Evolutionary conservation across 2,113 vertebrate genomes (phyloP).

Genomic region (Cisticola juncidis): DNA sequence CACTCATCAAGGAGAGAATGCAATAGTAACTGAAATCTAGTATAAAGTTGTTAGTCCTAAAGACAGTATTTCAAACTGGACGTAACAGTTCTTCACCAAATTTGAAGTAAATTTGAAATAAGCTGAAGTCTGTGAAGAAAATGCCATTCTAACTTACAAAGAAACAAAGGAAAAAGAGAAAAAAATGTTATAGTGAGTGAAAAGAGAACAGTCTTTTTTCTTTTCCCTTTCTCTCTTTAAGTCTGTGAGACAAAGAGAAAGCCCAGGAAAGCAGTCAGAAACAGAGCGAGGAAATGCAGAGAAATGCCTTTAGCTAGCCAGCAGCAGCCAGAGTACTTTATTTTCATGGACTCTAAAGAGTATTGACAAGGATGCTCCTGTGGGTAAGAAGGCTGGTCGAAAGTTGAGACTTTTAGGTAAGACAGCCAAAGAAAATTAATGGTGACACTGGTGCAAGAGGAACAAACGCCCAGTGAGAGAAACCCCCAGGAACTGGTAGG

Average conservation of each 20-base stretch:
- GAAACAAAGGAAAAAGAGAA: not conserved
- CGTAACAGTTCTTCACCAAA: not conserved
- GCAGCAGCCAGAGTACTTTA: not conserved
- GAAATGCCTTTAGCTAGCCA: conserved; percentile 40
- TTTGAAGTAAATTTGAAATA: not conserved
- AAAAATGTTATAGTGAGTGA: not conserved
- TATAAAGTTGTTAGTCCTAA: not conserved
- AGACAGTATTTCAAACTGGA: not conserved
- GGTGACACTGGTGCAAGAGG: not conserved
- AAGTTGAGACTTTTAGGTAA: not conserved
- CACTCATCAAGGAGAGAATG: not conserved
- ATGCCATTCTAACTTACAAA: not conserved
- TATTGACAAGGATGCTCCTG: conserved; percentile 36
- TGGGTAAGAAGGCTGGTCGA: not conserved
- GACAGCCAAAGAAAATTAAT: not conserved
- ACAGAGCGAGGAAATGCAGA: not conserved
- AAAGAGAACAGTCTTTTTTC: not conserved
- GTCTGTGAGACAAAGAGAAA: not conserved
- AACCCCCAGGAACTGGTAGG: not conserved
- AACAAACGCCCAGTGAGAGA: not conserved
- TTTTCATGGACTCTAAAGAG: conserved; percentile 5
- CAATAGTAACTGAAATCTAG: not conserved
- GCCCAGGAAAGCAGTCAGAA: not conserved
- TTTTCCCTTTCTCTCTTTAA: not conserved
- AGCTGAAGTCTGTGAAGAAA: not conserved